phyloP scores from a whole-genome alignment of 2,797 vertebrate genomes.

The Pseudochirops corinnae region DNA sequence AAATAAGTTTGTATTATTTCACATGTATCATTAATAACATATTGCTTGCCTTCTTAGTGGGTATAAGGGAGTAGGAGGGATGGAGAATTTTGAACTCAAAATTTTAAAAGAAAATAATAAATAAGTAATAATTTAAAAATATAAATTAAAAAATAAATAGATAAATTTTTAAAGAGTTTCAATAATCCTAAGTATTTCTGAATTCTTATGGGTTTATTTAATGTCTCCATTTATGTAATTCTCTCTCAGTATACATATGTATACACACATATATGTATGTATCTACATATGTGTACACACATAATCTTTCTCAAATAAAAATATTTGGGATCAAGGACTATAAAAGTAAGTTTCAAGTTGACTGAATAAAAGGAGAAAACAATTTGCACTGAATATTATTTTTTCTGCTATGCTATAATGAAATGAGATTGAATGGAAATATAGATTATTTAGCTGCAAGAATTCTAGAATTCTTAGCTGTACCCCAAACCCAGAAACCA shows the following conservation, averaged over 20 bases:
- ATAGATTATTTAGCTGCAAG: background rate
- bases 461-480: background rate
- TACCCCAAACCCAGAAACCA: background rate
- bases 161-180: background rate
- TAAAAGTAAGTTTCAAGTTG: background rate
- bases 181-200: background rate
- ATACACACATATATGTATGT: too few species aligned
- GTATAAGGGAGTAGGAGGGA: background rate
- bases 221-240: background rate
- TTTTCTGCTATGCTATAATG: background rate
- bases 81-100: background rate
- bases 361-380: background rate
- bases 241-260: background rate
- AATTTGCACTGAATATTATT: background rate
- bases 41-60: background rate
- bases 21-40: background rate
- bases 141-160: too few species aligned
- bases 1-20: background rate
- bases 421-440: background rate
- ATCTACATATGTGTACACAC: too few species aligned
- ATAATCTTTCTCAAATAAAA: background rate
- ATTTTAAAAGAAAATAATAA: background rate
- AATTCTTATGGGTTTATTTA: background rate
- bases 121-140: too few species aligned
- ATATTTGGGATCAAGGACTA: background rate